Percentiles rank a stretch among this genome's conserved stretches.
phyloP scores from a whole-genome alignment of 2,113 vertebrate species.

The Coracopsis vasa region DNA sequence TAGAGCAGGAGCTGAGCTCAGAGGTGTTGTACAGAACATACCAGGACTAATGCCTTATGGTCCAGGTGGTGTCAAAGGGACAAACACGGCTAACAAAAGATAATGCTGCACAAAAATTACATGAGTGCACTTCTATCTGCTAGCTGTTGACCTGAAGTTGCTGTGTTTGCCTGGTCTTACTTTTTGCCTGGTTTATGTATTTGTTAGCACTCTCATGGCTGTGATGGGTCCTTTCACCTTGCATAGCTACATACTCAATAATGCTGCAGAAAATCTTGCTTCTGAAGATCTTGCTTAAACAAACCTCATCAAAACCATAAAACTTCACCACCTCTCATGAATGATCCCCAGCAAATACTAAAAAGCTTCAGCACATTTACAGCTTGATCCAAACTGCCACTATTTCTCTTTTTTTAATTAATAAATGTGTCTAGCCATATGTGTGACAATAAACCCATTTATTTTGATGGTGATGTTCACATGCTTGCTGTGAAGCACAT shows the following conservation, averaged over 20 bases:
- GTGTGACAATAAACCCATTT: slow-evolving; percentile 44
- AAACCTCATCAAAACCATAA: not conserved
- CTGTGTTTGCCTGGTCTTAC: not conserved
- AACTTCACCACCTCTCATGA: not conserved
- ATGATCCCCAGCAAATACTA: not conserved
- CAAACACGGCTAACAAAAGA: not conserved
- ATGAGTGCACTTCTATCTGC: accelerated
- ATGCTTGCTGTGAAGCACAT: slow-evolving; percentile 41
- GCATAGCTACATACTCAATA: not conserved
- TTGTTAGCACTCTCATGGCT: not conserved
- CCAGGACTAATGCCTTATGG: accelerated
- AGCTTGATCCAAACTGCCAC: not conserved
- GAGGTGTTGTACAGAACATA: not conserved
- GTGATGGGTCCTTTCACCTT: not conserved
- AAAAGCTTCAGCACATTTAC: not conserved
- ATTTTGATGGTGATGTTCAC: slow-evolving; percentile 31
- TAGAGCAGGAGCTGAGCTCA: not conserved
- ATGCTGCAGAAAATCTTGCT: not conserved
- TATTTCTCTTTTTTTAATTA: not conserved
- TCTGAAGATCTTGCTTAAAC: not conserved
- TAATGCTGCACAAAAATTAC: accelerated
- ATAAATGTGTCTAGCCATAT: slow-evolving; percentile 35
- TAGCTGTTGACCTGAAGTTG: not conserved
- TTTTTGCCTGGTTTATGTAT: not conserved
- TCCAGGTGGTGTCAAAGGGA: not conserved